These are phyloP conservation scores for Drosophila histrio DNA, from an alignment of 2,888 invertebrate genomes.

Conservation along the genomic window DNA sequence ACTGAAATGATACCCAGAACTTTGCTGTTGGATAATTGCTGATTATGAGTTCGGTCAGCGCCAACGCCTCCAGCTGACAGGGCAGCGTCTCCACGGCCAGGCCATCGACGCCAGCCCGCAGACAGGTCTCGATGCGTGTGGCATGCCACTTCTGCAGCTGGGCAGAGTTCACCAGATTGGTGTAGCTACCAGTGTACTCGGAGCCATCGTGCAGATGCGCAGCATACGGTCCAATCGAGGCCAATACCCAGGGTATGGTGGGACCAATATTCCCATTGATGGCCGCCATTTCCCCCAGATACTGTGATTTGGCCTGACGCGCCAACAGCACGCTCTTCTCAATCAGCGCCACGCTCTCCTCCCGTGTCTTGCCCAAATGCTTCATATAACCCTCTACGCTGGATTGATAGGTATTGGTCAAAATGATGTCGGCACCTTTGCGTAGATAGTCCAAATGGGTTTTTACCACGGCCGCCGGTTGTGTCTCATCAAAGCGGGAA, in stretches of 20 bases:
- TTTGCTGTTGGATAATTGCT: conserved; percentile 89
- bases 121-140: conserved; percentile 90
- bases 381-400: conserved; percentile 90
- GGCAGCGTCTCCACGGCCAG: conserved; percentile 96
- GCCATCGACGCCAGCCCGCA: conserved; percentile 91
- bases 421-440: conserved; percentile 95
- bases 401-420: conserved; percentile 95
- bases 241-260: conserved; percentile 87
- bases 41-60: conserved; percentile 89
- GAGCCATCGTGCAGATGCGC: conserved; percentile 94
- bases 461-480: conserved; percentile 90
- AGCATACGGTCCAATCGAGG: conserved; percentile 96
- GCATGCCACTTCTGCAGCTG: conserved; percentile 92
- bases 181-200: conserved; percentile 93
- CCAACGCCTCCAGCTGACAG: conserved; percentile 91
- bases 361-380: conserved; percentile 88
- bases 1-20: conserved; percentile 92
- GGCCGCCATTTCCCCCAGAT: conserved; percentile 84
- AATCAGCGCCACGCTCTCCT: conserved; percentile 89
- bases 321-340: conserved; percentile 90
- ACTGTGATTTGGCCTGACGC: conserved; percentile 87
- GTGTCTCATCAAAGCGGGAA: conserved; percentile 90
- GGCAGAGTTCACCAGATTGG: conserved; percentile 86
- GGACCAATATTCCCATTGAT: conserved; percentile 19
- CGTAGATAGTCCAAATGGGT: conserved; percentile 92